Evolutionary conservation across 2,888 invertebrate species (phyloP).

Genomic region (Parochlus steinenii): DNA sequence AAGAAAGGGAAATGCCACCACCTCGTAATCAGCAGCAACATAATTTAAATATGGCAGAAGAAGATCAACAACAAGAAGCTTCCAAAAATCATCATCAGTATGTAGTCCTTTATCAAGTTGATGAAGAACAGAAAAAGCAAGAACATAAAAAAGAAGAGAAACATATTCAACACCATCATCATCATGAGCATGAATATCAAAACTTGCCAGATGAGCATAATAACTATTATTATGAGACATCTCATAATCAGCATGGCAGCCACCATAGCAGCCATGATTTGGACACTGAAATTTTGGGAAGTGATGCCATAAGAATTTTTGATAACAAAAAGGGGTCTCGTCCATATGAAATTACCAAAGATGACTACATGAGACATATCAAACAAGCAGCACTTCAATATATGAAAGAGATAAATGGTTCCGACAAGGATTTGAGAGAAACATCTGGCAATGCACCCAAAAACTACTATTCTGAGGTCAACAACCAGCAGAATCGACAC

Average conservation of each 20-base stretch:
- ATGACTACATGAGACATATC: slow-evolving; percentile 23
- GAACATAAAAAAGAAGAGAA: slow-evolving; percentile 2
- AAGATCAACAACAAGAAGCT: slow-evolving; percentile 1
- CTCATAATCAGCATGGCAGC: slow-evolving; percentile 2
- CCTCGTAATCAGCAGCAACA: too few relatives aligned
- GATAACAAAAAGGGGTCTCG: slow-evolving; percentile 4
- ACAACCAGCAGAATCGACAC: neutral
- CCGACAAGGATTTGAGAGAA: slow-evolving; percentile 22
- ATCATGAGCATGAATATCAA: neutral
- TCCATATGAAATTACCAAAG: slow-evolving; percentile 9
- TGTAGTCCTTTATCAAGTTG: slow-evolving; percentile 7
- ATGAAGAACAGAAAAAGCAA: slow-evolving; percentile 5
- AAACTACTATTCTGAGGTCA: neutral
- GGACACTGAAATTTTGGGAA: slow-evolving; percentile 3
- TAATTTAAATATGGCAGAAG: slow-evolving; percentile 1
- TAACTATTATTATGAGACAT: too few relatives aligned
- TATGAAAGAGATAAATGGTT: slow-evolving; percentile 28
- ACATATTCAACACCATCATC: slow-evolving; percentile 3
- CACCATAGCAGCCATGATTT: slow-evolving; percentile 5
- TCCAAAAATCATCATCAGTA: slow-evolving; percentile 10
- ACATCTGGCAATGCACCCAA: slow-evolving; percentile 10
- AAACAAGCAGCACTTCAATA: slow-evolving; percentile 30
- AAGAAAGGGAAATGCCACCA: slow-evolving; percentile 6
- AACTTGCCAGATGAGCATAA: too few relatives aligned
- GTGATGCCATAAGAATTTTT: slow-evolving; percentile 9